Evolutionary conservation across 2,113 vertebrate species (phyloP).

Genomic region (Podocnemis expansa): DNA sequence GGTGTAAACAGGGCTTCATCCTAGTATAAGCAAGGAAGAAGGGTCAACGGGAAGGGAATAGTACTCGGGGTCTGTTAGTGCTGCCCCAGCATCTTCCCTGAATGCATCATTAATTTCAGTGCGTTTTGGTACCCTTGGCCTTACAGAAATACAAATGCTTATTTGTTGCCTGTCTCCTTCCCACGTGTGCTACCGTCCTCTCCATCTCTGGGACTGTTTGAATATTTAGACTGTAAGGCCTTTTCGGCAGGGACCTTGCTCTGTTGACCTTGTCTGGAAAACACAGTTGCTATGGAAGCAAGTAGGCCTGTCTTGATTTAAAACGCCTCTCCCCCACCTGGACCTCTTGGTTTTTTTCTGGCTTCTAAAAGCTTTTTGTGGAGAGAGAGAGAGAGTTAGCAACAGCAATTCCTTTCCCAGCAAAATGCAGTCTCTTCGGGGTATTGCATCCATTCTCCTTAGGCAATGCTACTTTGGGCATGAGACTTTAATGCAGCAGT

Average conservation of each 20-base stretch:
- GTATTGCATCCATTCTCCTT: not conserved
- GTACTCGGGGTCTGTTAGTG: not conserved
- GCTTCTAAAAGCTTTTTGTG: slow-evolving; percentile 16
- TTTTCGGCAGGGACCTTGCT: not conserved
- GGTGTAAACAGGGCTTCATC: not conserved
- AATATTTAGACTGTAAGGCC: not conserved
- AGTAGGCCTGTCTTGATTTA: not conserved
- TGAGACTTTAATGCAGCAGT: not conserved
- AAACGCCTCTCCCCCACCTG: not conserved
- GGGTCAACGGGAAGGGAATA: not conserved
- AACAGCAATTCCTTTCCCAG: not conserved
- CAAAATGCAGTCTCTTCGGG: not conserved
- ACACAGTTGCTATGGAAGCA: not conserved
- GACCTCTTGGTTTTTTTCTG: not conserved
- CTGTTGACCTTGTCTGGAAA: not conserved
- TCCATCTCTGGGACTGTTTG: not conserved
- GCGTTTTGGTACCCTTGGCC: not conserved
- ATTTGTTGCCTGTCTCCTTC: not conserved
- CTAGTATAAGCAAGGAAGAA: not conserved
- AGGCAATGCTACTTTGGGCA: not conserved
- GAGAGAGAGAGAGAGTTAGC: not conserved
- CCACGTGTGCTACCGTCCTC: not conserved
- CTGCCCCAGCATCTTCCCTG: not conserved
- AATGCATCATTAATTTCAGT: not conserved
- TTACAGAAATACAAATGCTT: not conserved